A percentile compares a stretch with the other conserved stretches of the same genome.
phyloP scores from a whole-genome alignment of 2,113 vertebrate genomes.

The Delphinus delphis region DNA sequence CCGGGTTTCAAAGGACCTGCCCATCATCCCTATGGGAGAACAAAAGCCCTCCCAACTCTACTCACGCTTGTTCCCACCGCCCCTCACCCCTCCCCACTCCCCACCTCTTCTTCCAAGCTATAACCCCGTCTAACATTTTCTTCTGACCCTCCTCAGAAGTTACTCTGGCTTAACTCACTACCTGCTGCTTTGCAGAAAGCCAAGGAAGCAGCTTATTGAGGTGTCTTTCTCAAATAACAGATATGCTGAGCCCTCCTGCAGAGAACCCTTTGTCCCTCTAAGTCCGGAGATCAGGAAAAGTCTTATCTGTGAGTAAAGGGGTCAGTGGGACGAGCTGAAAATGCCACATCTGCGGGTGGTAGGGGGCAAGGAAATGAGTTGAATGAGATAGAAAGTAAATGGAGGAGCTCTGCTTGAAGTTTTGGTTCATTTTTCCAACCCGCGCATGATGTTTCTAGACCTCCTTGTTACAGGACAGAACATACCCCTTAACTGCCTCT shows the following conservation, averaged over 20 bases:
- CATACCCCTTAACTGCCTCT: neutral
- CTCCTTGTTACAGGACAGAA: neutral
- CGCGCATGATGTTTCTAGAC: neutral
- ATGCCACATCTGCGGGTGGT: neutral
- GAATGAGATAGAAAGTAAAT: neutral
- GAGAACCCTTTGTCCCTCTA: conserved; percentile 12
- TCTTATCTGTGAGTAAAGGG: neutral
- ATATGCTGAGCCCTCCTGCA: neutral
- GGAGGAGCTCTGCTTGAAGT: neutral
- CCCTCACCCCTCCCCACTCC: neutral
- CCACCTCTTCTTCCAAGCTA: neutral
- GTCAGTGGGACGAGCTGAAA: neutral
- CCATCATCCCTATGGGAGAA: neutral
- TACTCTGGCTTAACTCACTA: conserved; percentile 7
- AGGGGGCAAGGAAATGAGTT: neutral
- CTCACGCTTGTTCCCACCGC: neutral
- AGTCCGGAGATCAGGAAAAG: neutral
- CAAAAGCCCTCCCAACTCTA: neutral
- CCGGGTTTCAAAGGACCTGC: conserved; percentile 22
- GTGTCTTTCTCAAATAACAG: neutral
- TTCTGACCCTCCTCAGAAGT: conserved; percentile 41
- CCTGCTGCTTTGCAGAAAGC: conserved; percentile 49
- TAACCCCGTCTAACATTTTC: conserved; percentile 5
- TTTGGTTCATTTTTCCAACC: neutral
- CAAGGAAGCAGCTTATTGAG: neutral